phyloP scores from a whole-genome alignment of 2,888 invertebrate genomes.

The Halictus quadricinctus region DNA sequence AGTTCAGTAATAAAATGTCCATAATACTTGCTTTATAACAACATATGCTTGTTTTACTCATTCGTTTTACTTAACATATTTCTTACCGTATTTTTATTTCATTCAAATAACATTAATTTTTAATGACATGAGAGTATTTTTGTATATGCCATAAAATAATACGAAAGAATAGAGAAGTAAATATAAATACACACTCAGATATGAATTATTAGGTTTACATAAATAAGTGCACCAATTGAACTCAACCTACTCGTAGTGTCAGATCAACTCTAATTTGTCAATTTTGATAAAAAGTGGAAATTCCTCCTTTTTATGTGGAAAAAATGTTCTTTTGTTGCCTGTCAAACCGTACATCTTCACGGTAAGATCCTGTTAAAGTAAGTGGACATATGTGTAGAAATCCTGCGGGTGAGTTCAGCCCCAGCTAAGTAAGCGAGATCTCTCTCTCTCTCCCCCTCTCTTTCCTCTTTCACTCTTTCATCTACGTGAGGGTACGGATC shows the following conservation, averaged over 20 bases:
- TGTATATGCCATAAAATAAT: too few relatives aligned
- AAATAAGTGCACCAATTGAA: not conserved
- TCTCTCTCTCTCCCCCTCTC: conserved; percentile 45
- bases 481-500: conserved; percentile 34
- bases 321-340: conserved; percentile 48
- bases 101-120: too few relatives aligned
- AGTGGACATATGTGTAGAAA: conserved; percentile 50
- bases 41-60: too few relatives aligned
- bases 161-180: too few relatives aligned
- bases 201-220: not conserved
- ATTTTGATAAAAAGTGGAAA: conserved; percentile 17
- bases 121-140: too few relatives aligned
- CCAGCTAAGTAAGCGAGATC: conserved; percentile 65
- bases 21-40: too few relatives aligned
- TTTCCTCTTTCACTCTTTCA: conserved; percentile 42
- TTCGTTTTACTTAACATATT: too few relatives aligned
- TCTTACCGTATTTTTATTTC: too few relatives aligned
- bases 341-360: conserved; percentile 33
- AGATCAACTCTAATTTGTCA: not conserved
- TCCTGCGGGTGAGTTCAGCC: conserved; percentile 63
- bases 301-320: conserved; percentile 8
- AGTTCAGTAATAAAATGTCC: too few relatives aligned
- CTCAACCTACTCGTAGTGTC: not conserved
- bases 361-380: conserved; percentile 53
- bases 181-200: too few relatives aligned